Evolutionary conservation across 2,113 vertebrate species (phyloP).

Genomic region (Gymnobelideus leadbeateri): DNA sequence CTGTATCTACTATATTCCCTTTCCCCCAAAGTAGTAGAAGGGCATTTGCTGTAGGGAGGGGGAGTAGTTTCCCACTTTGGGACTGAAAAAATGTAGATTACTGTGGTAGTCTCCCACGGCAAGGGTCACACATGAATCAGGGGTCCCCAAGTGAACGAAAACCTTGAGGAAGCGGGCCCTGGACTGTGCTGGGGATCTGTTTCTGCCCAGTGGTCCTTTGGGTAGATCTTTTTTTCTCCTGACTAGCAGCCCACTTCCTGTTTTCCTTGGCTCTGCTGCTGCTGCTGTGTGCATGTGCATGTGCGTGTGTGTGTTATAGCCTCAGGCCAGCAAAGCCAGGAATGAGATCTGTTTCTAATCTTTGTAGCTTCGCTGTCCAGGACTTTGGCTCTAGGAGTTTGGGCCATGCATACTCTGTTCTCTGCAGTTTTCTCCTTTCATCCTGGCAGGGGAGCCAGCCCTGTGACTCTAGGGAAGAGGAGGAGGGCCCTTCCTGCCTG

Average conservation of each 20-base stretch:
- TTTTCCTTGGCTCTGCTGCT: not conserved
- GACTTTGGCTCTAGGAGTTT: not conserved
- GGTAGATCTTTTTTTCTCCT: not conserved
- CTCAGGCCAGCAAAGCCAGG: not conserved
- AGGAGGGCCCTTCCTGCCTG: not conserved
- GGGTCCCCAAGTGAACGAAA: not conserved
- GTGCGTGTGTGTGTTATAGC: not conserved
- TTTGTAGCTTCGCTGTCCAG: not conserved
- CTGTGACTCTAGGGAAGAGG: not conserved
- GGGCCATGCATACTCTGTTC: not conserved
- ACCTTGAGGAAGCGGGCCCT: not conserved
- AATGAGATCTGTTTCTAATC: slow-evolving; percentile 6
- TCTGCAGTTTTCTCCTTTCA: not conserved
- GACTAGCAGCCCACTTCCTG: not conserved
- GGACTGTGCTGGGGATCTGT: not conserved
- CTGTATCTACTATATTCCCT: not conserved
- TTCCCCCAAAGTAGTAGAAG: not conserved
- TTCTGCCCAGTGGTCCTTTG: not conserved
- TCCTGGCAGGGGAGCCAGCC: not conserved
- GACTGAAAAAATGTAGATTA: not conserved
- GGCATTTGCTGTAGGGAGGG: not conserved
- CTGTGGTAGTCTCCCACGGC: not conserved
- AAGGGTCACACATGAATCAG: not conserved
- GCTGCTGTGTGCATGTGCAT: not conserved
- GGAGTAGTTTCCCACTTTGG: not conserved